These are phyloP conservation scores for Sipunculus nudus DNA, from an alignment of 2,888 invertebrate species.

Conservation along the genomic window DNA sequence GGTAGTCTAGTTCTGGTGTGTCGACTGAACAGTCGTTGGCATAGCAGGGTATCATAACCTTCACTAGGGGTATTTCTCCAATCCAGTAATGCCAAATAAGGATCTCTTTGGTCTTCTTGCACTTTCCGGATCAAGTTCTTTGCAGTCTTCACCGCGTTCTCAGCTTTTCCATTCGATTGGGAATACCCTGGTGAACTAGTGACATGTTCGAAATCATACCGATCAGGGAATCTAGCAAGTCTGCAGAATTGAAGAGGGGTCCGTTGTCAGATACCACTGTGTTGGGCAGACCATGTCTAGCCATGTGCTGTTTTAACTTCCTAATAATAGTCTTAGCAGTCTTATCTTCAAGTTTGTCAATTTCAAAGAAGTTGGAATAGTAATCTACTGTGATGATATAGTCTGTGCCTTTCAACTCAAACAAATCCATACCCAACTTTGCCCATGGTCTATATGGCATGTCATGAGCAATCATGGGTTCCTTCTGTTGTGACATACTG, in stretches of 20 bases:
- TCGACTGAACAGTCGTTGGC: too few species aligned
- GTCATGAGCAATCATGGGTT: constrained; percentile 26
- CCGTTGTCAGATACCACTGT: constrained; percentile 5
- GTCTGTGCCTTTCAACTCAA: constrained; percentile 25
- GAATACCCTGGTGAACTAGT: not conserved
- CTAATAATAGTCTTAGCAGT: constrained; percentile 24
- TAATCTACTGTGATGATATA: constrained; percentile 41
- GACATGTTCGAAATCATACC: constrained; percentile 1
- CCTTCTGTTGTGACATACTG: not conserved
- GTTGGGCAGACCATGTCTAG: constrained; percentile 12
- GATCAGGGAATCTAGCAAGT: not conserved
- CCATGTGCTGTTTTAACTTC: constrained; percentile 7
- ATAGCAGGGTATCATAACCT: too few species aligned
- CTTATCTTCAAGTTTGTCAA: constrained; percentile 30
- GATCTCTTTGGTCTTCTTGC: too few species aligned
- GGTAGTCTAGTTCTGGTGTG: not conserved
- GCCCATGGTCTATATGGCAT: constrained; percentile 36
- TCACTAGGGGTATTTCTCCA: too few species aligned
- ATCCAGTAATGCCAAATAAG: too few species aligned
- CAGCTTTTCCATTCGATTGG: not conserved
- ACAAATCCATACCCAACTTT: constrained; percentile 40
- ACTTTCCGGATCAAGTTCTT: too few species aligned
- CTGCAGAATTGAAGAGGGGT: not conserved
- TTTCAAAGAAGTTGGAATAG: constrained; percentile 33
- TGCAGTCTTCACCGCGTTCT: not conserved